phyloP scores from a whole-genome alignment of 2,888 invertebrate genomes.

The Eudasyphora cyanicolor region DNA sequence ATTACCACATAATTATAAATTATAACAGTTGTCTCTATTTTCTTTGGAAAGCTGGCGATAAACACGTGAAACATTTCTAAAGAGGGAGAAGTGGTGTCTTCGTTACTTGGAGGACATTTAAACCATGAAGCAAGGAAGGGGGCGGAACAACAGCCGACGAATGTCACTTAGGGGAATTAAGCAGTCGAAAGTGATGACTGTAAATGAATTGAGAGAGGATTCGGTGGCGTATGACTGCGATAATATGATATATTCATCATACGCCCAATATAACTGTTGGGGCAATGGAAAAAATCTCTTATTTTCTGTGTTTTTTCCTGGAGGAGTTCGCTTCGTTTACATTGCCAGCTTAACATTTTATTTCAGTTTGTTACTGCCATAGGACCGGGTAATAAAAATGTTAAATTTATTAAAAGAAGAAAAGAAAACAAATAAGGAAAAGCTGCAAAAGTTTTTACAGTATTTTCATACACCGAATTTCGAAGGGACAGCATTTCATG shows the following conservation, averaged over 20 bases:
- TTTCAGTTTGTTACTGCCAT: neutral
- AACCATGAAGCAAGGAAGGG: neutral
- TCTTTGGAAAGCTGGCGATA: no score
- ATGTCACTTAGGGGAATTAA: neutral
- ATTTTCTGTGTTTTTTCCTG: no score
- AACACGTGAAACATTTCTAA: no score
- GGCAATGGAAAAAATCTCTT: no score
- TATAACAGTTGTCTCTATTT: neutral
- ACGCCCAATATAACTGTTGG: neutral
- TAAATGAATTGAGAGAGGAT: neutral
- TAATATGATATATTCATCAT: constrained; percentile 5
- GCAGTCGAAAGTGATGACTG: neutral
- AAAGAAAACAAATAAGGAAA: no score
- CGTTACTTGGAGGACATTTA: no score
- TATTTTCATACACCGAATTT: neutral
- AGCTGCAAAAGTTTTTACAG: neutral
- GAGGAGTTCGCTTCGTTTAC: no score
- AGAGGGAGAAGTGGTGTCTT: neutral
- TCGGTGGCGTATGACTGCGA: neutral
- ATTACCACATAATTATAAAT: constrained; percentile 33
- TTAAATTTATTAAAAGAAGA: constrained; percentile 19
- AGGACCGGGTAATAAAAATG: neutral
- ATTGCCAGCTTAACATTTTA: constrained; percentile 9
- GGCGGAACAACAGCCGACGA: neutral
- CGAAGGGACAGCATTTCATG: no score